Evolutionary conservation across 1,140 invertebrate genomes (phyloP), one percentile per base, ranked within the genome.

Genomic region (Lepidostoma basale): DNA sequence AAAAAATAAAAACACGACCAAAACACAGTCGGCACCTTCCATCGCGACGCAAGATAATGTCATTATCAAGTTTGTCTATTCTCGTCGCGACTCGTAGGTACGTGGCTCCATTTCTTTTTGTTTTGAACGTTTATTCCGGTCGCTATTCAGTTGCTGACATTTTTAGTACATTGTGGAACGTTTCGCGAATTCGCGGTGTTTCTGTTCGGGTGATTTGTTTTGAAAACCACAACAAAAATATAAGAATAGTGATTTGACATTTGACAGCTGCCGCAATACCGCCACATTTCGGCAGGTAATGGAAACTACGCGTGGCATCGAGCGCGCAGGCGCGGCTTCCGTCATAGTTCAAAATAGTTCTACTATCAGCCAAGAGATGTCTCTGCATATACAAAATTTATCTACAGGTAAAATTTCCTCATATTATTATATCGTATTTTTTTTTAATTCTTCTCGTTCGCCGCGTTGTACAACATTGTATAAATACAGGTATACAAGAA

Each of bases 281-380:
- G 45, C 45, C 45, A 26, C 59, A 10, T 39, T 16, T 58, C n/a
- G 16, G 16, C 18, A 47, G 30, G 54, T 58, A 30, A 62, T 62
- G 26, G 59, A 62, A 62, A 33, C 26, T 6, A 30, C 23, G 14
- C 40, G 23, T 3, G 42, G 12, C 26, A n/a, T 36, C 10, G 22
- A 49, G 16, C 10, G 47, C 45, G 62, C 30, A 12, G 28, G 44
- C 18, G 47, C 45, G 2, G 62, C 62, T 23, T 64, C 62, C n/a
- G 62, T 64, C n/a, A 64, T 64, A 3, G 62, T 52, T 8, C 45
- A 64, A 16, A 49, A 64, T 64, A 54, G 39, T 40, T 45, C 45
- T 22, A 18, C 23, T 25, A 25, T 9, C 6, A 10, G 26, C 16
- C 62, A 36, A 49, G 45, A 54, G 62, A 49, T 64, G 62, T 49